Evolutionary conservation across 2,888 invertebrate genomes (phyloP), one percentile per base, ranked within the genome.

Genomic region (Gerris lacustris): DNA sequence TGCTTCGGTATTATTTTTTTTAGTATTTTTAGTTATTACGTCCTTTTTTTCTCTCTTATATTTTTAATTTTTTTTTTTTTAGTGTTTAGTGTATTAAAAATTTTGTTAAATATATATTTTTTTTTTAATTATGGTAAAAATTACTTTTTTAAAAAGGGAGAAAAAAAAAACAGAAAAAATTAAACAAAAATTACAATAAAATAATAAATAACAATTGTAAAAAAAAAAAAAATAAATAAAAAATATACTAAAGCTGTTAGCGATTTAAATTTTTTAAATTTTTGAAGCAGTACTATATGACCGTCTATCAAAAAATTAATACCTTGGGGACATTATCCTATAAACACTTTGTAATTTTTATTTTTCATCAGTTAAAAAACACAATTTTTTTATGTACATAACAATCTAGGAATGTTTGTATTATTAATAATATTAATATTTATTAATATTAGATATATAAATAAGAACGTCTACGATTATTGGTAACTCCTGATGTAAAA

Each of bases 331-430:
- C 73, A 74, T 72, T 75, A 75, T 72, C 73, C 74, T 74, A 75
- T 73, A 74, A 74, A 74, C 75, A 74, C 74, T 47, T 47, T 47
- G 47, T 47, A 47, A 7, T 47, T 47, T 47, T 47, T 47, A 7
- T 47, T 47, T 73, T 70, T 72, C 73, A 71, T 31, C 70, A 73
- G 73, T 74, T 74, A 75, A 74, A 75, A 75, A 74, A 74, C 73
- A 75, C 74, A 75, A 74, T 75, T 70, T 47, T 71, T 73, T 72
- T 74, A 74, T 75, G 67, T 75, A 75, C 75, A 75, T 75, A 75
- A 75, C 74, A 74, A 75, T 75, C 74, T 75, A 75, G 75, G 75
- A 75, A 75, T 75, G 75, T 75, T 73, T 73, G 73, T 73, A 71
- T 74, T 73, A n/a, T n/a, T n/a, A n/a, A 74, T 75, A 74, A 74